phyloP scores from a whole-genome alignment of 2,113 vertebrate genomes.

The Cromileptes altivelis region DNA sequence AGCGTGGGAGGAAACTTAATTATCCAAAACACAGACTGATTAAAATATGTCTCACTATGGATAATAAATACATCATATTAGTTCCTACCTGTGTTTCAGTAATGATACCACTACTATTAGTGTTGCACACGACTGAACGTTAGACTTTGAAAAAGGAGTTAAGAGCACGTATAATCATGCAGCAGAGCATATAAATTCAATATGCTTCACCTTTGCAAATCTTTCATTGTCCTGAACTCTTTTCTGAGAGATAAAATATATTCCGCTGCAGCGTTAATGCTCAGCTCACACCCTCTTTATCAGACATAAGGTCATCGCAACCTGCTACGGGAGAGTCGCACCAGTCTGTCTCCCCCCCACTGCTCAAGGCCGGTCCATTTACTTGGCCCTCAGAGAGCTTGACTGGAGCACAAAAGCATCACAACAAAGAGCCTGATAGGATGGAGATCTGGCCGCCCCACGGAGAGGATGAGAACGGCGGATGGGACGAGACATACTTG shows the following conservation, averaged over 20 bases:
- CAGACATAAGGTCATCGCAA: slow-evolving; percentile 67
- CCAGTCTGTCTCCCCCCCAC: slow-evolving; percentile 34
- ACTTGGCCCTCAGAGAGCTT: slow-evolving; percentile 57
- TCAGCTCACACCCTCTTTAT: slow-evolving; percentile 35
- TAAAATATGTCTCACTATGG: slow-evolving; percentile 12
- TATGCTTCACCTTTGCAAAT: not conserved
- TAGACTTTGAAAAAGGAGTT: not conserved
- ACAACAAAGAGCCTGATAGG: slow-evolving; percentile 63
- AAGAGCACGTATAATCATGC: not conserved
- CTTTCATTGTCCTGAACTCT: slow-evolving; percentile 8
- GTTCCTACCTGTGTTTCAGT: not conserved
- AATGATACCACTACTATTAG: not conserved
- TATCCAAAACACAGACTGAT: slow-evolving; percentile 13
- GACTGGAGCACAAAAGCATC: slow-evolving; percentile 64
- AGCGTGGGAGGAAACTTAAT: slow-evolving; percentile 22
- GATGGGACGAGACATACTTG: slow-evolving; percentile 11
- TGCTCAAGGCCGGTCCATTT: slow-evolving; percentile 64
- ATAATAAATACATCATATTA: slow-evolving; percentile 2
- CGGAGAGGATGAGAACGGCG: slow-evolving; percentile 26
- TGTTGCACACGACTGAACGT: not conserved
- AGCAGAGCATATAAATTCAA: not conserved
- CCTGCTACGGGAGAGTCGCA: slow-evolving; percentile 46
- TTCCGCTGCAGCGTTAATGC: slow-evolving; percentile 51
- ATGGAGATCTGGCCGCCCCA: slow-evolving; percentile 48
- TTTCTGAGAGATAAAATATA: slow-evolving; percentile 31